phyloP scores from a whole-genome alignment of 2,797 vertebrate species.

The Crenuchus spilurus region DNA sequence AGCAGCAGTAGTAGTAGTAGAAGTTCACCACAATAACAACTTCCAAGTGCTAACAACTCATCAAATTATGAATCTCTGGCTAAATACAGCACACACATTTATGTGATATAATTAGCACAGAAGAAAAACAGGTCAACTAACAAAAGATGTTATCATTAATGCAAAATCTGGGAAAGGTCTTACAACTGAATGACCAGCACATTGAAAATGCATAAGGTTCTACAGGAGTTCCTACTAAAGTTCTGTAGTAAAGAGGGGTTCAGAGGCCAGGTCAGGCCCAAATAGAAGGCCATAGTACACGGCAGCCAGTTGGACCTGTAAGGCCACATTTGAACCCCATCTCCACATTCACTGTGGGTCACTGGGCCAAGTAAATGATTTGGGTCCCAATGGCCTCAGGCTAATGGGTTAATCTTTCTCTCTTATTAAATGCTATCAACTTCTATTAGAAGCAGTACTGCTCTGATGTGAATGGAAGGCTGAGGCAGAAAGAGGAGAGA shows the following conservation, averaged over 20 bases:
- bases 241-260: not conserved
- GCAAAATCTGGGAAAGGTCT: too few species aligned
- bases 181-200: too few species aligned
- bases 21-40: too few species aligned
- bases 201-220: too few species aligned
- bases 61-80: too few species aligned
- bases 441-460: conserved; percentile 56
- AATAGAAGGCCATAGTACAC: not conserved
- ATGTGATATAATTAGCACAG: too few species aligned
- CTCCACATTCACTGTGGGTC: conserved; percentile 56
- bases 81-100: too few species aligned
- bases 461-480: conserved; percentile 47
- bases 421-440: conserved; percentile 63
- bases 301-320: not conserved
- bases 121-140: too few species aligned
- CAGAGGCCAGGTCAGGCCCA: conserved; percentile 17
- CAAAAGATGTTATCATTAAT: too few species aligned
- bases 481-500: conserved; percentile 41
- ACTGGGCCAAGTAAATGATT: conserved; percentile 63
- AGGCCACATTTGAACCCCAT: conserved; percentile 40
- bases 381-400: conserved; percentile 55
- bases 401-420: conserved; percentile 62
- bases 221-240: not conserved
- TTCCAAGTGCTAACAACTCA: too few species aligned
- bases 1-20: too few species aligned